These are phyloP conservation scores for Tinea trinotella DNA, from an alignment of 2,888 invertebrate species.

Conservation along the genomic window DNA sequence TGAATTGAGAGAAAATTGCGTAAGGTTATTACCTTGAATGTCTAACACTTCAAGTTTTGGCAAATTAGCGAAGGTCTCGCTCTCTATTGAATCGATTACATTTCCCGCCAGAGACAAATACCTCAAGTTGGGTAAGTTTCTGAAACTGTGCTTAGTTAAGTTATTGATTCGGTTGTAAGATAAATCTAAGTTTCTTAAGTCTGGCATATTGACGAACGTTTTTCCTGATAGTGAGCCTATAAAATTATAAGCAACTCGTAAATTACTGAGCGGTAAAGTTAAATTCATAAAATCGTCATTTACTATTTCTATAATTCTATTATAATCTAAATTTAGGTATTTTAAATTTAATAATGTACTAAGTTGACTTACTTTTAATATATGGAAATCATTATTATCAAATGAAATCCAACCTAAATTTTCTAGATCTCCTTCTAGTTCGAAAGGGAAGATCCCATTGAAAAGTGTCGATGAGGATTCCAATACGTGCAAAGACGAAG, in stretches of 20 bases:
- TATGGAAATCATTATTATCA: conserved; percentile 89
- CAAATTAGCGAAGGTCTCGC: conserved; percentile 81
- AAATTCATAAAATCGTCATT: conserved; percentile 78
- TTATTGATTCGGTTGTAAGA: conserved; percentile 83
- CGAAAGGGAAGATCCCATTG: conserved; percentile 83
- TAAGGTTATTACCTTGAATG: conserved; percentile 83
- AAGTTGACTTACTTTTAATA: conserved; percentile 79
- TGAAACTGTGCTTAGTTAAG: conserved; percentile 81
- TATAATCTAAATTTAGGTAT: conserved; percentile 90
- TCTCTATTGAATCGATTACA: conserved; percentile 79
- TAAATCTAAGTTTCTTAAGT: conserved; percentile 83
- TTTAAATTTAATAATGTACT: conserved; percentile 78
- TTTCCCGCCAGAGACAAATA: conserved; percentile 90
- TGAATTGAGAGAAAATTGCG: conserved; percentile 76
- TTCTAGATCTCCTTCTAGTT: conserved; percentile 80
- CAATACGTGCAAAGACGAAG: conserved; percentile 82
- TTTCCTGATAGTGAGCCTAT: conserved; percentile 76
- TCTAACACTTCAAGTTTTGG: conserved; percentile 84
- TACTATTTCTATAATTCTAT: conserved; percentile 81
- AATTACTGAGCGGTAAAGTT: conserved; percentile 81
- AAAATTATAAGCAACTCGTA: conserved; percentile 87
- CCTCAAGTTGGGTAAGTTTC: conserved; percentile 82
- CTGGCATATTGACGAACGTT: conserved; percentile 80
- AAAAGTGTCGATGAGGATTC: conserved; percentile 90
- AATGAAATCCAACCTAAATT: conserved; percentile 87